Percentiles rank a stretch among this genome's conserved stretches.
phyloP scores from a whole-genome alignment of 1,140 invertebrate genomes.

The Papilio machaon region DNA sequence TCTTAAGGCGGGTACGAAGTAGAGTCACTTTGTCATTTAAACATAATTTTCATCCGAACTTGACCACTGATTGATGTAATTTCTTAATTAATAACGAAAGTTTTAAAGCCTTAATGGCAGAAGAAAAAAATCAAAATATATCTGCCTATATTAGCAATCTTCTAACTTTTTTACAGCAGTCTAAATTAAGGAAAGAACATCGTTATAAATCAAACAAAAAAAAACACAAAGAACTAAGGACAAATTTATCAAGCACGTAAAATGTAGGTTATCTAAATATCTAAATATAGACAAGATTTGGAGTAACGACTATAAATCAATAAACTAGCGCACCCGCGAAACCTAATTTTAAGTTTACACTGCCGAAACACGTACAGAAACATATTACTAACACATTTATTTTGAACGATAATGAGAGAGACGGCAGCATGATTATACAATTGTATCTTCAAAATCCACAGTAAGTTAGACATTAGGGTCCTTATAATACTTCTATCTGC shows the following conservation, averaged over 20 bases:
- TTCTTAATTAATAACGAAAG: no score
- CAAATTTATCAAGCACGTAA: not conserved
- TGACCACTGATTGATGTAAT: no score
- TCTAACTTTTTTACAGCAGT: no score
- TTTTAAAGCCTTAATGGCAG: no score
- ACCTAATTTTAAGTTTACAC: not conserved
- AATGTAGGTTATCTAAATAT: not conserved
- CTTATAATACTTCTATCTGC: constrained; percentile 5
- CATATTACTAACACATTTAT: not conserved
- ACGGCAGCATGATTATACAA: not conserved
- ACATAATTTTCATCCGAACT: no score
- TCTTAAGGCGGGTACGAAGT: not conserved
- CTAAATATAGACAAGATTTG: not conserved
- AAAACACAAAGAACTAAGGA: not conserved
- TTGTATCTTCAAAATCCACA: not conserved
- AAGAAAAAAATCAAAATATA: no score
- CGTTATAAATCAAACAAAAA: not conserved
- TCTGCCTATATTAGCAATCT: no score
- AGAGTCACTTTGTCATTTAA: not conserved
- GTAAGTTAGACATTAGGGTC: not conserved
- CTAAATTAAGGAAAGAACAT: no score
- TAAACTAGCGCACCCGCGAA: constrained; percentile 4
- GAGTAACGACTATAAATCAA: constrained; percentile 10
- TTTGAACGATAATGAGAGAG: not conserved
- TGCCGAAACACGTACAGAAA: not conserved